Conservation (phyloP, 2,797 vertebrate genomes). For the Sebastes vulpes region DNA sequence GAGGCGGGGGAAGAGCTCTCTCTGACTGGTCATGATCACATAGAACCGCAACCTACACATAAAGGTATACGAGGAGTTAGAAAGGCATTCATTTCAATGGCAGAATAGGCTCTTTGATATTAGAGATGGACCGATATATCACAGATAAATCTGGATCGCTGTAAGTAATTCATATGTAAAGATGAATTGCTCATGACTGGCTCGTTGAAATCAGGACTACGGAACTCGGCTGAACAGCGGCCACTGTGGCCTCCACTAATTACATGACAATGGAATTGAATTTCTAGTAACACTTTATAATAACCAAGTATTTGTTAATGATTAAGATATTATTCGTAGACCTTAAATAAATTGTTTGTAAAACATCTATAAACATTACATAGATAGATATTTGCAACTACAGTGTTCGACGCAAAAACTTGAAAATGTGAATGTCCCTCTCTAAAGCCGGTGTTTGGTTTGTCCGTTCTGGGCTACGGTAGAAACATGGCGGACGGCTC, state of each 20-base stretch:
- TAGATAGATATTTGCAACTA: not conserved
- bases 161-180: not conserved
- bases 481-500: too few relatives aligned
- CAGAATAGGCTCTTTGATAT: not conserved
- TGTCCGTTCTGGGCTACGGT: too few relatives aligned
- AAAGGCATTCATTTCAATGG: not conserved
- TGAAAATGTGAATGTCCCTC: too few relatives aligned
- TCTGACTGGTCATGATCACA: slow-evolving; percentile 97
- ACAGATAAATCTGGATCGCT: not conserved
- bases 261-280: not conserved
- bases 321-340: too few relatives aligned
- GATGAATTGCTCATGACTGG: not conserved
- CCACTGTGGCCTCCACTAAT: not conserved
- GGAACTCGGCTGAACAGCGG: not conserved
- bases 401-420: too few relatives aligned
- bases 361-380: too few relatives aligned
- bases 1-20: slow-evolving; percentile 96
- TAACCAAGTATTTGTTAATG: too few relatives aligned
- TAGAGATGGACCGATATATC: not conserved
- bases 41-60: slow-evolving; percentile 91
- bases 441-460: too few relatives aligned
- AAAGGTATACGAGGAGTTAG: not conserved
- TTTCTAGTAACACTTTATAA: too few relatives aligned
- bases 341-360: too few relatives aligned
- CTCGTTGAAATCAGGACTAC: too few relatives aligned